Percentiles rank a stretch among this genome's conserved stretches.
Conservation (phyloP, 2,888 invertebrate genomes). For the Heliconius hortense region DNA sequence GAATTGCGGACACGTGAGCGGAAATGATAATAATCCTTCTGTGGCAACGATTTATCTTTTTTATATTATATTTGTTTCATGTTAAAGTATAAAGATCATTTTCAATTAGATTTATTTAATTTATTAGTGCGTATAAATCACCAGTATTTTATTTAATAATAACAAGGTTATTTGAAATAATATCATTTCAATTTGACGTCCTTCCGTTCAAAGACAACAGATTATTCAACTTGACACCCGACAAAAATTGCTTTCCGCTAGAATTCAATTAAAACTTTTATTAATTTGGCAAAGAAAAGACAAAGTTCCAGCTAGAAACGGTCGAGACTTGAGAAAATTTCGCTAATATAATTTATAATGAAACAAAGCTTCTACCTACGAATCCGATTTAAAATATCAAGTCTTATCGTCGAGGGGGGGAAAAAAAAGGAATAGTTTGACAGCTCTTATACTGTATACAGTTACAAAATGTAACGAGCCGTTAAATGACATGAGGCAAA, state of each 20-base stretch:
- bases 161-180: neutral
- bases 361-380: constrained; percentile 56
- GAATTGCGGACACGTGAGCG: constrained; percentile 44
- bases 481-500: constrained; percentile 18
- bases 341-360: constrained; percentile 71
- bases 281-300: constrained; percentile 75
- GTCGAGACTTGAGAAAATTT: constrained; percentile 68
- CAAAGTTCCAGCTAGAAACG: constrained; percentile 60
- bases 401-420: constrained; percentile 20
- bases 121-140: neutral
- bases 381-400: constrained; percentile 38
- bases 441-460: constrained; percentile 15
- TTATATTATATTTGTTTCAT: constrained; percentile 15
- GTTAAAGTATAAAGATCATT: neutral
- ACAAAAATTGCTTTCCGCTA: constrained; percentile 67
- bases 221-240: constrained; percentile 49
- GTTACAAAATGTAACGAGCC: constrained; percentile 23
- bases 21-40: constrained; percentile 34
- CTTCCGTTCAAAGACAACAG: constrained; percentile 41
- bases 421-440: constrained; percentile 25
- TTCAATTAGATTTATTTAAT: neutral
- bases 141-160: neutral
- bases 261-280: constrained; percentile 81
- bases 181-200: constrained; percentile 18
- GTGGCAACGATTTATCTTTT: constrained; percentile 43